Conservation (phyloP, 2,888 invertebrate species). For the Tipula unca region DNA sequence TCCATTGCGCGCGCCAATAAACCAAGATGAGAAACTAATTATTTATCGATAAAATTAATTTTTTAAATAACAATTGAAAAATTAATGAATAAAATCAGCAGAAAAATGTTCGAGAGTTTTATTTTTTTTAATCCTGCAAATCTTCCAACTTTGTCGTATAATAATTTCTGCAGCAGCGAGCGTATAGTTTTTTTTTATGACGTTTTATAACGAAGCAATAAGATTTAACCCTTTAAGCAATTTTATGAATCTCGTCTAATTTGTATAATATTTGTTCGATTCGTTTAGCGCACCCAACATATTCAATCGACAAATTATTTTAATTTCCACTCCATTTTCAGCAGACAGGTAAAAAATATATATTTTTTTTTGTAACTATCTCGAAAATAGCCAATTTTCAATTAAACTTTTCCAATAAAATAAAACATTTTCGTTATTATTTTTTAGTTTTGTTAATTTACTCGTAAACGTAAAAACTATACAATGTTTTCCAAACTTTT, state of each 20-base stretch:
- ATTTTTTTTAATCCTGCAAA: background rate
- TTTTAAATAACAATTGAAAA: slow-evolving; percentile 10
- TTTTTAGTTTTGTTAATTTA: background rate
- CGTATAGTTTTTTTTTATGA: background rate
- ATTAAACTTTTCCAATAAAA: background rate
- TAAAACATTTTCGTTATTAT: background rate
- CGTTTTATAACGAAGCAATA: too few species aligned
- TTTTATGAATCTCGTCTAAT: too few species aligned
- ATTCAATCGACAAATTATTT: background rate
- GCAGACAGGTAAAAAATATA: background rate
- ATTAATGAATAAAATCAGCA: background rate
- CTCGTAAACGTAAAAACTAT: background rate
- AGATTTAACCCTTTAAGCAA: too few species aligned
- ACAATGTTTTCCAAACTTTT: background rate
- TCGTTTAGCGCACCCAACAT: background rate
- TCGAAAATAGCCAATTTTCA: background rate
- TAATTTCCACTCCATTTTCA: background rate
- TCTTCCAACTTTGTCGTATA: background rate
- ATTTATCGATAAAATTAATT: background rate
- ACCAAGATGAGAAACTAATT: background rate
- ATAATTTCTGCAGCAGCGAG: background rate
- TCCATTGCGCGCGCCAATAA: background rate
- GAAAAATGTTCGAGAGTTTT: background rate
- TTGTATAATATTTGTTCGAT: background rate
- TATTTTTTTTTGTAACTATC: background rate